Evolutionary conservation across 2,797 vertebrate genomes (phyloP).

Genomic region (Lagorchestes hirsutus): DNA sequence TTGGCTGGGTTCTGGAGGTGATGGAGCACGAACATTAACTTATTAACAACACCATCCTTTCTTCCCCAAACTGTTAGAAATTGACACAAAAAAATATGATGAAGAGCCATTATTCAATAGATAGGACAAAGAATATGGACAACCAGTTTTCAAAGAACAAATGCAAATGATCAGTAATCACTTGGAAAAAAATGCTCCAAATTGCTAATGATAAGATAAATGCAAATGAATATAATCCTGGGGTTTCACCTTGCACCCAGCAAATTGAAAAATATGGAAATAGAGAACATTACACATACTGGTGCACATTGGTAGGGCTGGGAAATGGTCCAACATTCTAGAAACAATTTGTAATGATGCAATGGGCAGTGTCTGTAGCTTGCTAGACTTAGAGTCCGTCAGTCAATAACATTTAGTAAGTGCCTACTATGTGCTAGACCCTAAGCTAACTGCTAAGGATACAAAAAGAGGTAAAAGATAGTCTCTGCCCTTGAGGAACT

Average conservation of each 20-base stretch:
- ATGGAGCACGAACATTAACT: background rate
- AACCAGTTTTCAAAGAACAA: background rate
- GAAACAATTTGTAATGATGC: background rate
- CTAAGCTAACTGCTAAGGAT: background rate
- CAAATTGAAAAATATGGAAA: background rate
- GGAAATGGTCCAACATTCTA: background rate
- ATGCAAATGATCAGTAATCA: background rate
- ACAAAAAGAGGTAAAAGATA: background rate
- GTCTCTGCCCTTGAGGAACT: background rate
- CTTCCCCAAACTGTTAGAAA: background rate
- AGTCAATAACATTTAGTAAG: background rate
- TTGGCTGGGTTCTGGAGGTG: background rate
- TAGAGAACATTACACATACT: background rate
- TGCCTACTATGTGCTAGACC: background rate
- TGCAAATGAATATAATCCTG: background rate
- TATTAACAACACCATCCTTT: background rate
- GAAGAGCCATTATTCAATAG: background rate
- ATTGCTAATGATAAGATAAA: background rate
- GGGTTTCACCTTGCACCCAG: background rate
- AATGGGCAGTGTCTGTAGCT: background rate
- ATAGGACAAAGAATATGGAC: background rate
- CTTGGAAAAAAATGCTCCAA: background rate
- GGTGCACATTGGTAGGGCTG: background rate
- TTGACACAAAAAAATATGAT: background rate
- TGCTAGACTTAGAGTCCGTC: background rate